Conservation (phyloP, 2,797 vertebrate species). For the Alectoris magna region DNA sequence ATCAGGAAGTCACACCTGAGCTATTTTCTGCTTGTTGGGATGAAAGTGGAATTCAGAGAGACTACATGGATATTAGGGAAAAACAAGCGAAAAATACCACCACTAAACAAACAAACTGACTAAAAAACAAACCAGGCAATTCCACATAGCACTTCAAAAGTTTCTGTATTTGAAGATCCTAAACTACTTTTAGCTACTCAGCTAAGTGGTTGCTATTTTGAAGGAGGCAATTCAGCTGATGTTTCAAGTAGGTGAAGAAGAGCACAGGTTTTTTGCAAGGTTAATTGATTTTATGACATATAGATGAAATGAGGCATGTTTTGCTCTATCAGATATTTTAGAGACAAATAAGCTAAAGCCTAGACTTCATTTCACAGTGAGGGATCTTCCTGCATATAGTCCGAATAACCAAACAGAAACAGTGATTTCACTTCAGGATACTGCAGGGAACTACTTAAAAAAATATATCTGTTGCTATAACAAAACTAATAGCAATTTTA, state of each 20-base stretch:
- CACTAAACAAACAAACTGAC: background rate
- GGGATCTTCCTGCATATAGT: background rate
- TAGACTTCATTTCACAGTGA: background rate
- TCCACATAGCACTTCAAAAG: background rate
- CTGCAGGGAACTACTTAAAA: background rate
- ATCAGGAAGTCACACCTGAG: background rate
- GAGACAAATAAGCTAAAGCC: background rate
- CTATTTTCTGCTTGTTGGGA: background rate
- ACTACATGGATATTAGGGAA: background rate
- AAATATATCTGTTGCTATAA: background rate
- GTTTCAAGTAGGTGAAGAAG: background rate
- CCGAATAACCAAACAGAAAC: background rate
- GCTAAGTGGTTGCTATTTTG: background rate
- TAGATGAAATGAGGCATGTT: background rate
- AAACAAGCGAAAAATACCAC: background rate
- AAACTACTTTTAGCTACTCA: background rate
- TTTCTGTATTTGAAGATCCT: background rate
- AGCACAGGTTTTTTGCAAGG: background rate
- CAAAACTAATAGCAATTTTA: background rate
- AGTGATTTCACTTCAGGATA: background rate
- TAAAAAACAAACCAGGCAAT: background rate
- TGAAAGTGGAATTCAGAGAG: background rate
- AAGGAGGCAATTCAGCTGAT: background rate
- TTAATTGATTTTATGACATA: slow-evolving; percentile 22
- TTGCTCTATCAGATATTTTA: background rate